These are phyloP conservation scores for Malacoctenus gilli DNA, from an alignment of 2,797 vertebrate genomes.

Conservation along the genomic window DNA sequence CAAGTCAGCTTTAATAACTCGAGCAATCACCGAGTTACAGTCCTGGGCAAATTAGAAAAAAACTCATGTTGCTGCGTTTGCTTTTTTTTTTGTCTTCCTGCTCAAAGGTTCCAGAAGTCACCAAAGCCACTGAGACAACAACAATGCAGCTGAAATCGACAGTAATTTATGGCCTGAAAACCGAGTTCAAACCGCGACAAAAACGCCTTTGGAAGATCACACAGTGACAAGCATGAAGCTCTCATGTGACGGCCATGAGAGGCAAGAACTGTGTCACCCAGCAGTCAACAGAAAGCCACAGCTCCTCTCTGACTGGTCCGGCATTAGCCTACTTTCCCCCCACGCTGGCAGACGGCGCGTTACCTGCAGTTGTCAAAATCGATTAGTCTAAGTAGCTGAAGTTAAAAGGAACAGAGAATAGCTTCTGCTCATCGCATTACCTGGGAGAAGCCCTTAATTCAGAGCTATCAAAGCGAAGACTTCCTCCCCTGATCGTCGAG, in stretches of 20 bases:
- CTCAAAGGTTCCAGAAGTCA: constrained; percentile 2
- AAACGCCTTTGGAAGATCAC: no score
- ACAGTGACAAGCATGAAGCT: no score
- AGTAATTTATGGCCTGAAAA: no score
- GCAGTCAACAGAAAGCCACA: constrained; percentile 12
- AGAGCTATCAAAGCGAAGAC: constrained; percentile 2
- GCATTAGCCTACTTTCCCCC: constrained; percentile 67
- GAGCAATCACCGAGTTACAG: background rate
- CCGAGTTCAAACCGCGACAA: no score
- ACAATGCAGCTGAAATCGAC: no score
- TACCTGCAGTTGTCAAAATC: constrained; percentile 63
- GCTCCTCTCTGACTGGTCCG: constrained; percentile 20
- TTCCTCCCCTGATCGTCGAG: no score
- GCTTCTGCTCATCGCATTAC: constrained; percentile 46
- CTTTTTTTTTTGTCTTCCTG: no score
- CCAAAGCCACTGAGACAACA: background rate
- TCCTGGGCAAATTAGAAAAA: constrained; percentile 8
- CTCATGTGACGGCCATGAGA: no score
- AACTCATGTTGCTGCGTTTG: background rate
- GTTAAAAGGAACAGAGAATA: constrained; percentile 52
- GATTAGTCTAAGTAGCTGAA: constrained; percentile 68
- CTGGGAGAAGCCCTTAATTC: constrained; percentile 10
- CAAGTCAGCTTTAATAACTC: background rate
- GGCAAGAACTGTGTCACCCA: constrained; percentile 18
- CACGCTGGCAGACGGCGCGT: constrained; percentile 47